Evolutionary conservation across 2,113 vertebrate species (phyloP).

Genomic region (Scalopus aquaticus): DNA sequence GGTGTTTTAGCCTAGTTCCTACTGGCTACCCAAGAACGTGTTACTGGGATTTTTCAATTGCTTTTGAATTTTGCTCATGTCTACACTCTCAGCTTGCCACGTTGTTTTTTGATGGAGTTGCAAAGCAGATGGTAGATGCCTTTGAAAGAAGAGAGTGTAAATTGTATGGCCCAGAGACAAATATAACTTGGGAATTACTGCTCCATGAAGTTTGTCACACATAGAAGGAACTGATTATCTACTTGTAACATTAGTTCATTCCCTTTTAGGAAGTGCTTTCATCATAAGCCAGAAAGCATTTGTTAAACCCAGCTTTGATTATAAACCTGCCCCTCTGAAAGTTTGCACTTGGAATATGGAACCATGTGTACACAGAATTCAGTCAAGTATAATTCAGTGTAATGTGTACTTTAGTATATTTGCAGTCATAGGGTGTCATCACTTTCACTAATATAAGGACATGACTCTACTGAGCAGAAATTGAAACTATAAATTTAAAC

Average conservation of each 20-base stretch:
- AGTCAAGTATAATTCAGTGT: slow-evolving; percentile 69
- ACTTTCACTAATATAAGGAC: slow-evolving; percentile 29
- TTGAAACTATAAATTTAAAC: slow-evolving; percentile 26
- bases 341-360: slow-evolving; percentile 63
- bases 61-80: slow-evolving; percentile 97
- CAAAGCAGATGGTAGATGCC: slow-evolving; percentile 96
- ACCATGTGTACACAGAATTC: slow-evolving; percentile 59
- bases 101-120: slow-evolving; percentile 94
- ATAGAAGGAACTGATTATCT: slow-evolving; percentile 75
- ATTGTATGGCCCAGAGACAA: slow-evolving; percentile 91
- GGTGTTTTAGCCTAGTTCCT: slow-evolving; percentile 96
- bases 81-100: slow-evolving; percentile 95
- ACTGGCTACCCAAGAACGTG: slow-evolving; percentile 96
- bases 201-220: slow-evolving; percentile 94
- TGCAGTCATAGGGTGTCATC: slow-evolving; percentile 21
- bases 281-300: slow-evolving; percentile 60
- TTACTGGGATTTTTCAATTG: slow-evolving; percentile 95
- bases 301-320: slow-evolving; percentile 63
- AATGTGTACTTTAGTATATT: slow-evolving; percentile 49
- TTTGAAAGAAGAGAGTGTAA: slow-evolving; percentile 92
- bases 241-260: slow-evolving; percentile 58
- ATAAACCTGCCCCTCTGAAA: slow-evolving; percentile 60
- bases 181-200: slow-evolving; percentile 94
- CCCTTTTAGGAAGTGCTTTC: slow-evolving; percentile 40
- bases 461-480: slow-evolving; percentile 49